phyloP scores from a whole-genome alignment of 2,888 invertebrate genomes.

The Drosophila atroscutellata region DNA sequence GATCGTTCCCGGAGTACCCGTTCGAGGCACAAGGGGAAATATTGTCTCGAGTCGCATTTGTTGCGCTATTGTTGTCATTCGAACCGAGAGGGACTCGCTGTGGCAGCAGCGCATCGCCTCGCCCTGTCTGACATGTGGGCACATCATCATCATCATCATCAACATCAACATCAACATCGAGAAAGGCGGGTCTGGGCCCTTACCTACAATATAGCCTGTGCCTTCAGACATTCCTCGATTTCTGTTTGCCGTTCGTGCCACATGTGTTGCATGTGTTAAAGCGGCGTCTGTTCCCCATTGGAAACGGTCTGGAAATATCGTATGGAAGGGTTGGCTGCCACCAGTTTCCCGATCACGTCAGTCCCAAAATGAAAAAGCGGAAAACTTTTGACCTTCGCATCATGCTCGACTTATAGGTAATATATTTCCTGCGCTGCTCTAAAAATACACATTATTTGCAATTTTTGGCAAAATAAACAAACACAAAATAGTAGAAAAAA shows the following conservation, averaged over 20 bases:
- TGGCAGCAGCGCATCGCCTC: conserved; percentile 18
- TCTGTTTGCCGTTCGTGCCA: conserved; percentile 57
- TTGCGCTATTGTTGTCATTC: conserved; percentile 67
- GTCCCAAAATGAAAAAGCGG: conserved; percentile 8
- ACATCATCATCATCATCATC: conserved; percentile 35
- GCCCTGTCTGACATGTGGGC: conserved; percentile 57
- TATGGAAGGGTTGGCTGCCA: conserved; percentile 29
- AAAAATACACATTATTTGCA: conserved; percentile 52
- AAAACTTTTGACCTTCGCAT: conserved; percentile 62
- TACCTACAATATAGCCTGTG: conserved; percentile 44
- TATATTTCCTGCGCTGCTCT: conserved; percentile 48
- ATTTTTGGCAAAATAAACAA: conserved; percentile 39
- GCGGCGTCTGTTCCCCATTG: conserved; percentile 31
- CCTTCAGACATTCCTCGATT: conserved; percentile 30
- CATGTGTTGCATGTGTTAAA: conserved; percentile 72
- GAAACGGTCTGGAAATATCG: conserved; percentile 30
- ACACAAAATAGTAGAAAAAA: background rate
- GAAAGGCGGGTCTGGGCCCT: conserved; percentile 45
- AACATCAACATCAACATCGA: conserved; percentile 27
- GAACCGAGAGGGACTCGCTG: conserved; percentile 41
- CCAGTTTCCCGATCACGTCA: conserved; percentile 41
- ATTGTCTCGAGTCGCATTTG: conserved; percentile 73
- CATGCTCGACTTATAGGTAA: conserved; percentile 17
- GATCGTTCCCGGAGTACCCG: conserved; percentile 28
- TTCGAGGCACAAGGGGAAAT: conserved; percentile 79